Base-by-base conservation (phyloP, 1,140 invertebrate genomes). In the Rhagoletis pomonella region DNA sequence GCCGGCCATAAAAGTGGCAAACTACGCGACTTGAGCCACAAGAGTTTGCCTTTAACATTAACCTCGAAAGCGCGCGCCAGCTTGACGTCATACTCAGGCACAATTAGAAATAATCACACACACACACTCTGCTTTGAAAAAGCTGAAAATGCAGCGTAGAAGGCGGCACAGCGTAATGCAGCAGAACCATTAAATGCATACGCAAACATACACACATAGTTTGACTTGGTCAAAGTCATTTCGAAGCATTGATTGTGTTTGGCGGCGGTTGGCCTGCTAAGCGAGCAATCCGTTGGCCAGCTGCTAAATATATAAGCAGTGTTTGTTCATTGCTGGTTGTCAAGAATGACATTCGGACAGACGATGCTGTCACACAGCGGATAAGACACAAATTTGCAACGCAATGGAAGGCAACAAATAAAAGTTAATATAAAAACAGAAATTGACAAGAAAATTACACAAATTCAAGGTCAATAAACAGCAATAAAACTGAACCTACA, bases 391-490 rank as follows among this genome's bases (percentile, higher is more conserved):
- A 55, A 81, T 7, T 50, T 9, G 47, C 73, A 55, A 81, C 29
- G 73, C n/a, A 29, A 81, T 29, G 47, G 29, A 81, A 81, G 29
- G 14, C 67, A 10, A 44, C 67, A 10, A 81, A 81, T 29, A 55
- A 50, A 50, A 12, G 73, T 81, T 19, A 4, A 14, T 62, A 14
- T 62, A 62, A 17, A 17, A 62, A 62, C 12, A 62, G 60, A 62
- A 62, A 62, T 17, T n/a, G 73, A 81, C 47, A 81, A 81, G 47
- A 81, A 73, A 73, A 73, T 73, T 73, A 73, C 42, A 73, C 67
- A 73, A 81, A 81, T 81, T 81, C 73, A 81, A 81, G 73, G 73
- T 81, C 73, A 81, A 81, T 29, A 55, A 81, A 55, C 42, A 29
- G 73, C 73, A 81, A 81, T 55, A 81, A 81, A 81, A 55, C 19